Conservation (phyloP, 2,113 vertebrate genomes). For the Takifugu bimaculatus region DNA sequence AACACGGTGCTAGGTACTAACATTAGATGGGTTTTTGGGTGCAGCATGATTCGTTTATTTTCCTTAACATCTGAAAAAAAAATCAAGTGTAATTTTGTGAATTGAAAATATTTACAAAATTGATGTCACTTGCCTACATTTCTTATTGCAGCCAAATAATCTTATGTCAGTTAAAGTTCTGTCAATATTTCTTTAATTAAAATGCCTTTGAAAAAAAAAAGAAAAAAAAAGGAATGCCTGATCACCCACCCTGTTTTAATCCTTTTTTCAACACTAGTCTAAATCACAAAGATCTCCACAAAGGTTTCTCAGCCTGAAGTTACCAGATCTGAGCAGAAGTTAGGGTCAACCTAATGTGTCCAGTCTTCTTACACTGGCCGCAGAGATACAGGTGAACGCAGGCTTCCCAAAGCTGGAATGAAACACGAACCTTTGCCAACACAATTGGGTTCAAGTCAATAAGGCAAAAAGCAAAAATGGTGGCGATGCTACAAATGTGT, state of each 20-base stretch:
- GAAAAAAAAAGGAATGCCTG: background rate
- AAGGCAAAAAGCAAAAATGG: too few species aligned
- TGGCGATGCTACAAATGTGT: too few species aligned
- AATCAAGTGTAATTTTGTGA: background rate
- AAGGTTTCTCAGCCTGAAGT: slow-evolving; percentile 1
- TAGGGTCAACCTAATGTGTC: too few species aligned
- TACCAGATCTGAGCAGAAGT: too few species aligned
- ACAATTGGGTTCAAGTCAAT: too few species aligned
- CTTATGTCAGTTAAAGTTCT: slow-evolving; percentile 9
- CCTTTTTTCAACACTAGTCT: background rate
- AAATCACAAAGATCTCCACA: slow-evolving; percentile 1
- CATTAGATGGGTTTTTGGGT: slow-evolving; percentile 14
- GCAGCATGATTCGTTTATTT: background rate
- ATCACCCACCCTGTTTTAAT: background rate
- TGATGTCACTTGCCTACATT: slow-evolving; percentile 21
- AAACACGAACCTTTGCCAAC: too few species aligned
- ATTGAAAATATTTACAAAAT: slow-evolving; percentile 20
- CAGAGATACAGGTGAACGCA: too few species aligned
- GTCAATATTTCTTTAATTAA: slow-evolving; percentile 24
- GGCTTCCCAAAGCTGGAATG: too few species aligned
- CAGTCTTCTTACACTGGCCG: too few species aligned
- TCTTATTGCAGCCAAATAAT: slow-evolving; percentile 11
- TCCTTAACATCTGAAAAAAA: background rate
- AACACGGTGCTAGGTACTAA: slow-evolving; percentile 36
- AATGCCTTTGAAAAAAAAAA: slow-evolving; percentile 7